phyloP scores from a whole-genome alignment of 2,113 vertebrate species.

The Thamnophis sirtalis region DNA sequence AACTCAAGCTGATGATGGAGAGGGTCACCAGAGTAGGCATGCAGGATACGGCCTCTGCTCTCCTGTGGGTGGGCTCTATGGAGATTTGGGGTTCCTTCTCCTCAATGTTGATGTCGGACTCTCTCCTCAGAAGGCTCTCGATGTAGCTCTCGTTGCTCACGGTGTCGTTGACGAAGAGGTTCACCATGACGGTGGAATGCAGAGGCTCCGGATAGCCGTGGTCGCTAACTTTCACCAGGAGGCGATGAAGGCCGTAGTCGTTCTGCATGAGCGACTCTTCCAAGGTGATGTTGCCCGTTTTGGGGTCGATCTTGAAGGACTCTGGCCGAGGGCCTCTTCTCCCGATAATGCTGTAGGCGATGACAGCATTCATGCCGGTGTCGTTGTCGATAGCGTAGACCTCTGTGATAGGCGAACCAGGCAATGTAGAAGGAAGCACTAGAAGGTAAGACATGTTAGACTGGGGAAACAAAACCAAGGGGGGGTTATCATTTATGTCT shows the following conservation, averaged over 20 bases:
- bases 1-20: constrained; percentile 82
- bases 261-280: constrained; percentile 84
- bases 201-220: constrained; percentile 95
- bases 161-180: constrained; percentile 96
- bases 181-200: constrained; percentile 90
- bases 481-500: constrained; percentile 97
- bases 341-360: constrained; percentile 95
- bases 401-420: constrained; percentile 94
- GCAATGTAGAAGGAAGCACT: constrained; percentile 90
- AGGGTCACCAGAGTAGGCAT: constrained; percentile 83
- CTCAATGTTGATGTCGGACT: constrained; percentile 85
- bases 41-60: constrained; percentile 77
- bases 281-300: constrained; percentile 97
- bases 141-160: constrained; percentile 96
- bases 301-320: constrained; percentile 91
- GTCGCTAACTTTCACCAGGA: constrained; percentile 94
- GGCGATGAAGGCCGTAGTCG: constrained; percentile 89
- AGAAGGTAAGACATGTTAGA: constrained; percentile 96
- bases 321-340: constrained; percentile 87
- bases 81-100: constrained; percentile 84
- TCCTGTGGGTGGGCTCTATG: constrained; percentile 77
- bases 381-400: constrained; percentile 97
- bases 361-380: constrained; percentile 97
- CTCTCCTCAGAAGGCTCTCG: constrained; percentile 85
- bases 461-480: constrained; percentile 92